Percentiles rank a stretch among this genome's conserved stretches.
Evolutionary conservation across 1,140 invertebrate genomes (phyloP).

Genomic region (Aphis gossypii): DNA sequence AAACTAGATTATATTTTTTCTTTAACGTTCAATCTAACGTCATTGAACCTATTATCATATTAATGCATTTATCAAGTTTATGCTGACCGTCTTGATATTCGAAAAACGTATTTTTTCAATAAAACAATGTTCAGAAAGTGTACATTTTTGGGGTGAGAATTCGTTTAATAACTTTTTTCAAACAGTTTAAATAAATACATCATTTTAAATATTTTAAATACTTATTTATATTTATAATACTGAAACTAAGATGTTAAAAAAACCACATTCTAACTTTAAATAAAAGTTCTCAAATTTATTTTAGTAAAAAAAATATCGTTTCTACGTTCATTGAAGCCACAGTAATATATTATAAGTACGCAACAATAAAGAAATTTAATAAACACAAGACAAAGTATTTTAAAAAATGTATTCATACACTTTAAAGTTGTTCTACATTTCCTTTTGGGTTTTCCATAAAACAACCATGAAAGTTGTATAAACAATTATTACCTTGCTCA

Average conservation of each 20-base stretch:
- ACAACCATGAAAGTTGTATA: neutral
- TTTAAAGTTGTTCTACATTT: neutral
- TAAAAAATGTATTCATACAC: neutral
- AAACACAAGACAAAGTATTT: conserved; percentile 11
- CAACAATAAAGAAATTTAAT: conserved; percentile 7
- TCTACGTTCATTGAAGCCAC: neutral
- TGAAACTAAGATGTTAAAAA: neutral
- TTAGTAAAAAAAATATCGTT: neutral
- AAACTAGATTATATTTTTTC: neutral
- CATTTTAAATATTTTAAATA: neutral
- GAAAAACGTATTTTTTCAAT: neutral
- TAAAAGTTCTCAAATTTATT: conserved; percentile 14
- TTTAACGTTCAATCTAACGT: neutral
- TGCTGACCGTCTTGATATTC: neutral
- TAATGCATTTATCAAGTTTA: neutral
- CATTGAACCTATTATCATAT: neutral
- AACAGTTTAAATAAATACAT: neutral
- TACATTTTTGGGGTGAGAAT: neutral
- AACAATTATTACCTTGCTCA: neutral
- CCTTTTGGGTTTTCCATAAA: neutral
- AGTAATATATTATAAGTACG: neutral
- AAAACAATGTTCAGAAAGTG: neutral
- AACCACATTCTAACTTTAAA: neutral
- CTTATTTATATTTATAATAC: conserved; percentile 11
- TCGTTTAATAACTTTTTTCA: neutral